Base-by-base conservation (phyloP, 2,888 invertebrate genomes). In the Aporophyla lueneburgensis region DNA sequence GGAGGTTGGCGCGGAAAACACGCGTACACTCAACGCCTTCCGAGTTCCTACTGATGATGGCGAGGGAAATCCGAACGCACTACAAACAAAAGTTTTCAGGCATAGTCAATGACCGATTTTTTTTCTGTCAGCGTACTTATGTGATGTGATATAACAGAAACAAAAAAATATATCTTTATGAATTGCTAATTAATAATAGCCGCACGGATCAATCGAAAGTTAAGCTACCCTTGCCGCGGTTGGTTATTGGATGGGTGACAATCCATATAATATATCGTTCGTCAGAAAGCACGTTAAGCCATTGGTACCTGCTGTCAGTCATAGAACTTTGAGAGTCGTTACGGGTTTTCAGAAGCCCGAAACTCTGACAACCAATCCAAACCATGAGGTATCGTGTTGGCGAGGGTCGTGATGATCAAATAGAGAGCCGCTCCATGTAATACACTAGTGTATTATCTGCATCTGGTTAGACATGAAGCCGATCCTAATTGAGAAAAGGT, bases 11-110 rank as follows among this genome's bases (percentile, higher is more conserved):
- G 74, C 58, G 81, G 40, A 65, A 68, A 68, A 74, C 71, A 75
- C 85, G 76, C 75, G 81, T 56, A 77, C 65, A 53, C 76, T 63
- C 66, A 21, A 53, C 78, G 81, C 70, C 62, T 76, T 77, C 74
- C 68, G 58, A 78, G 68, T 67, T 83, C 51, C 40, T 59, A 87
- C 87, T 87, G 86, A 71, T 87, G 86, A 71, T 56, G 78, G 27
- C 43, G 56, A 24, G 58, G 81, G 71, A 88, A 87, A 81, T 77
- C 80, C 59, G 54, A 74, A 77, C 75, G 65, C 40, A 58, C 21
- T 19, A 46, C 24, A 24, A 24, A n/a, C 27, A 56, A 71, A 21
- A 78, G 16, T 80, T 80, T 78, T 78, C 80, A 76, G 53, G 16
- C 70, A 74, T 69, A 65, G 76, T 63, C 53, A 73, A 76, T 61